Percentiles rank a stretch among this genome's conserved stretches.
Conservation (phyloP, 2,113 vertebrate species). For the Marmota monax region DNA sequence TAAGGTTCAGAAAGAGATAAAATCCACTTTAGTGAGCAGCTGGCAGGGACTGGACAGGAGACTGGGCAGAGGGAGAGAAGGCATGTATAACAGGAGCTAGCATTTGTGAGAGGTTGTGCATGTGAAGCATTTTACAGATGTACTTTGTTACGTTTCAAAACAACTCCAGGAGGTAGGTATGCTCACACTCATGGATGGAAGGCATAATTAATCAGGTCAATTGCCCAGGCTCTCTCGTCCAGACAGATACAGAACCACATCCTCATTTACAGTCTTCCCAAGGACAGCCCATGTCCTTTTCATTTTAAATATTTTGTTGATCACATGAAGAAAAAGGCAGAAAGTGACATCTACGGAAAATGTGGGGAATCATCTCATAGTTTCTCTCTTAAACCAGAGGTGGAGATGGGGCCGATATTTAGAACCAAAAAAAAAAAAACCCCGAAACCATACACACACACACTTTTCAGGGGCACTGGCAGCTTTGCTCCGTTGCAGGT, state of each 20-base stretch:
- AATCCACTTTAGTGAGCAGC: neutral
- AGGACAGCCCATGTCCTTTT: neutral
- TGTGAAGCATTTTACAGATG: neutral
- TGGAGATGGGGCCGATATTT: neutral
- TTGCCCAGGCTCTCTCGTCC: neutral
- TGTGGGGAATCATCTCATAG: neutral
- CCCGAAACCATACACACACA: no score
- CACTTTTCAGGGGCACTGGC: neutral
- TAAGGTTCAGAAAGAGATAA: neutral
- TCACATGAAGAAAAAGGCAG: neutral
- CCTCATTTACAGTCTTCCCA: neutral
- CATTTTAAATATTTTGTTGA: neutral
- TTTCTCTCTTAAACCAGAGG: neutral
- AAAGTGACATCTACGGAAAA: neutral
- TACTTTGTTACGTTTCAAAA: conserved; percentile 10
- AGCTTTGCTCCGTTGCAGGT: neutral
- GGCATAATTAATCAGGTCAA: neutral
- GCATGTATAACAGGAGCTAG: neutral
- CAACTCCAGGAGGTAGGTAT: neutral
- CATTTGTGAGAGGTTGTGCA: neutral
- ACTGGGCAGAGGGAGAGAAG: neutral
- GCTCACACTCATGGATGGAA: neutral
- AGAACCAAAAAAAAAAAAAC: neutral
- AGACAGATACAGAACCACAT: neutral
- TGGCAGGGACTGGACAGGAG: neutral